Evolutionary conservation across 2,113 vertebrate species (phyloP).

Genomic region (Ameiurus melas): DNA sequence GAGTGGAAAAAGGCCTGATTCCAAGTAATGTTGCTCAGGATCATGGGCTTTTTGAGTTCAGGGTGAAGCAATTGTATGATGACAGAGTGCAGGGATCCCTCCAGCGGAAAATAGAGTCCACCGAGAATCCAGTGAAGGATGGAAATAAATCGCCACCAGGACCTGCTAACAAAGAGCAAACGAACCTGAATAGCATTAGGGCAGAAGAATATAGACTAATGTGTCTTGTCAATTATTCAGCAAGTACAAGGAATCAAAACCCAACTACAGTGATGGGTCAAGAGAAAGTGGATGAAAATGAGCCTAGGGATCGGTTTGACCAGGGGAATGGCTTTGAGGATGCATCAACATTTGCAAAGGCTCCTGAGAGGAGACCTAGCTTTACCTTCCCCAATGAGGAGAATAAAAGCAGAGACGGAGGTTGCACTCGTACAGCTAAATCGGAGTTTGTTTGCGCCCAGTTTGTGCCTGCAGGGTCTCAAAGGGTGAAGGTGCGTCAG

Average conservation of each 20-base stretch:
- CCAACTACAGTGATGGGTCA: slow-evolving; percentile 29
- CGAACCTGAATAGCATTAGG: background rate
- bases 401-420: slow-evolving; percentile 42
- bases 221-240: background rate
- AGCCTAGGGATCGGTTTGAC: slow-evolving; percentile 31
- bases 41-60: slow-evolving; percentile 10
- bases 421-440: slow-evolving; percentile 38
- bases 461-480: slow-evolving; percentile 75
- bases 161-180: slow-evolving; percentile 18
- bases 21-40: background rate
- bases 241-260: slow-evolving; percentile 42
- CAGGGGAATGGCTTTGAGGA: slow-evolving; percentile 41
- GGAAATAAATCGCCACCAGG: slow-evolving; percentile 1
- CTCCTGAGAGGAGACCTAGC: slow-evolving; percentile 52
- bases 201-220: slow-evolving; percentile 15
- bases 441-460: slow-evolving; percentile 75
- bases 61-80: slow-evolving; percentile 5
- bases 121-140: slow-evolving; percentile 1
- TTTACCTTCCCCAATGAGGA: slow-evolving; percentile 58
- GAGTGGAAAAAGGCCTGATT: slow-evolving; percentile 49
- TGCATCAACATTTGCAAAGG: slow-evolving; percentile 49
- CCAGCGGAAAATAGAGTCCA: slow-evolving; percentile 7
- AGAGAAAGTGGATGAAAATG: slow-evolving; percentile 34
- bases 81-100: background rate
- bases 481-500: slow-evolving; percentile 72